A percentile compares a stretch with the other conserved stretches of the same genome.
These are phyloP conservation scores for Neotoma lepida DNA, from an alignment of 2,113 vertebrate species.

Conservation along the genomic window DNA sequence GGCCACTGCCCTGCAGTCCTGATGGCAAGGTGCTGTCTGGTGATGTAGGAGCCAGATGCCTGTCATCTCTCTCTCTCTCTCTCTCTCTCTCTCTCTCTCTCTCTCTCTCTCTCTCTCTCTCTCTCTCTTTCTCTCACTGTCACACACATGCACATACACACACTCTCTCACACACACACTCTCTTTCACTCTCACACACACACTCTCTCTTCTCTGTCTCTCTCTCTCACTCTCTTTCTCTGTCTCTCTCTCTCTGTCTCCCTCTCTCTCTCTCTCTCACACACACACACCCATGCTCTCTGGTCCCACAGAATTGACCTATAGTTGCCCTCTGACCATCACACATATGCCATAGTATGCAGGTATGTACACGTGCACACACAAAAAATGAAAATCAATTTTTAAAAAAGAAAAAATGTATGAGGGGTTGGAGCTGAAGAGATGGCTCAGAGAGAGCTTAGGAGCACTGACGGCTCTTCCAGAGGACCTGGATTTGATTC, in stretches of 20 bases:
- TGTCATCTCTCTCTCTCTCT: no score
- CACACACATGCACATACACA: no score
- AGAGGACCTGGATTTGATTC: background rate
- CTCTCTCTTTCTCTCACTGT: no score
- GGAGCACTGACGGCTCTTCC: background rate
- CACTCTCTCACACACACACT: no score
- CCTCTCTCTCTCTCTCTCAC: no score
- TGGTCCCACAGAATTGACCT: background rate
- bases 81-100: no score
- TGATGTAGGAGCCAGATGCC: background rate
- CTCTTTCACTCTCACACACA: no score
- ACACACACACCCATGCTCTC: background rate
- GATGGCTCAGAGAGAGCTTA: background rate
- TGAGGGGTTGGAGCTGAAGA: background rate
- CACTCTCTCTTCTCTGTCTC: no score
- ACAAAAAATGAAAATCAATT: background rate
- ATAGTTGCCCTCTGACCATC: background rate
- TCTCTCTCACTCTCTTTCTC: no score
- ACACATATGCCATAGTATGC: background rate
- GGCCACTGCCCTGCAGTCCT: background rate
- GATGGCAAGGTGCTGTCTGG: background rate
- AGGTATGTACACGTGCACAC: background rate
- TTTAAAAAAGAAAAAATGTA: background rate
- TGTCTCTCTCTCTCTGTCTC: no score
- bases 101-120: no score